These are phyloP conservation scores for Heliconius hermathena DNA, from an alignment of 1,140 invertebrate species.

Conservation along the genomic window DNA sequence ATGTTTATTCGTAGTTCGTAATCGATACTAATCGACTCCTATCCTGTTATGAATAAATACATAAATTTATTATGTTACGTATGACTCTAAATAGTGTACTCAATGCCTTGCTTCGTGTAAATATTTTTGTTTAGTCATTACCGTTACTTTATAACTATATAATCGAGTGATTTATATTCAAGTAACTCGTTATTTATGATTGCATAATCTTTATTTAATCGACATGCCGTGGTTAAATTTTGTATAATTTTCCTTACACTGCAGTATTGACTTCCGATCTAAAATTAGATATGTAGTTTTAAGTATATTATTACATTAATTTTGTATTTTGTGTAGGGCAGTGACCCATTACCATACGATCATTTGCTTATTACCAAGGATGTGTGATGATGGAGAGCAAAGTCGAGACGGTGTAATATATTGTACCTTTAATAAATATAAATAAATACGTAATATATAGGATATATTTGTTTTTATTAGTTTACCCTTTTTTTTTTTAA, in stretches of 20 bases:
- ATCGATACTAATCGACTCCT: conserved; percentile 35
- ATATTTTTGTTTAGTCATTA: conserved; percentile 64
- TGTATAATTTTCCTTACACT: conserved; percentile 70
- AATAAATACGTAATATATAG: conserved; percentile 82
- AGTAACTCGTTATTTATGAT: conserved; percentile 53
- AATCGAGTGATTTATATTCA: conserved; percentile 43
- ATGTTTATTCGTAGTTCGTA: conserved; percentile 43
- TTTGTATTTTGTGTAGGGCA: conserved; percentile 76
- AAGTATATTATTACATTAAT: conserved; percentile 77
- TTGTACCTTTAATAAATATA: conserved; percentile 82
- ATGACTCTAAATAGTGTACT: conserved; percentile 32
- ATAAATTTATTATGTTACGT: conserved; percentile 48
- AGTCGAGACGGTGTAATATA: conserved; percentile 79
- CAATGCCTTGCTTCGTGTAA: conserved; percentile 51
- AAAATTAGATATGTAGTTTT: conserved; percentile 66
- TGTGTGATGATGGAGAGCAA: conserved; percentile 65
- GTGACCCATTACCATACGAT: conserved; percentile 69
- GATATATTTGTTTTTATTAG: conserved; percentile 54
- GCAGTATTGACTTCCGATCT: conserved; percentile 79
- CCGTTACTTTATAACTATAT: conserved; percentile 42
- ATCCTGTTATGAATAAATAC: conserved; percentile 46
- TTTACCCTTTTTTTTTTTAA: background rate
- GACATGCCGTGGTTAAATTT: conserved; percentile 64
- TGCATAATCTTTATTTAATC: conserved; percentile 76
- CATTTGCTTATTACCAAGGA: conserved; percentile 75